phyloP scores from a whole-genome alignment of 2,888 invertebrate genomes.

The Schrankia costaestrigalis region DNA sequence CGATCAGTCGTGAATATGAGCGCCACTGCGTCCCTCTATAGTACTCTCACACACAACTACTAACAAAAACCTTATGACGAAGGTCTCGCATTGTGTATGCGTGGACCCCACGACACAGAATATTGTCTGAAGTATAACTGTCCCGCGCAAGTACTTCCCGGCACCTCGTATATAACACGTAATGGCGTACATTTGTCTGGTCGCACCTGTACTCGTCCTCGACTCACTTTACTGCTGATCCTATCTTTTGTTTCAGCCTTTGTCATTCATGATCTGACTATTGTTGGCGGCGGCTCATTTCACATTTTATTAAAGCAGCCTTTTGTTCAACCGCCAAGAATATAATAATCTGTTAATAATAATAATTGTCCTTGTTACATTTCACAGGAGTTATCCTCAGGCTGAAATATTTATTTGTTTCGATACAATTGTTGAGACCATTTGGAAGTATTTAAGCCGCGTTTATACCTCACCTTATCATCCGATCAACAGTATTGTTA shows the following conservation, averaged over 20 bases:
- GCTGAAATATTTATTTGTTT: too few relatives aligned
- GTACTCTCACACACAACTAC: too few relatives aligned
- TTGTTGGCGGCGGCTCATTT: conserved; percentile 2
- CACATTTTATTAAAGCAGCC: background rate
- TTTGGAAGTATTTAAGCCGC: too few relatives aligned
- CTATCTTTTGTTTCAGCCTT: conserved; percentile 3
- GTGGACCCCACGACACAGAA: too few relatives aligned
- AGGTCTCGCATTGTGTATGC: conserved; percentile 1
- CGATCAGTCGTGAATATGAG: background rate
- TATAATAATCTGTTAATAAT: too few relatives aligned
- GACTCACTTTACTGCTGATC: conserved; percentile 1
- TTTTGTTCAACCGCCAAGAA: background rate
- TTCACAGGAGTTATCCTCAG: too few relatives aligned
- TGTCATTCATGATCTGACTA: conserved; percentile 1
- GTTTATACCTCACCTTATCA: too few relatives aligned
- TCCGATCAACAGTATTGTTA: too few relatives aligned
- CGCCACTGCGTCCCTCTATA: background rate
- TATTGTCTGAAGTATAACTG: too few relatives aligned
- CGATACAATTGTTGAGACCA: too few relatives aligned
- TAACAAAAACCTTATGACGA: background rate
- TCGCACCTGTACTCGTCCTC: conserved; percentile 1
- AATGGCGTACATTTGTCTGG: conserved; percentile 2
- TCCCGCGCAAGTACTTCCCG: background rate
- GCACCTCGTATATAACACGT: conserved; percentile 1
- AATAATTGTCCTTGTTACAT: too few relatives aligned